Conservation (phyloP, 2,113 vertebrate genomes). For the Saimiri boliviensis region DNA sequence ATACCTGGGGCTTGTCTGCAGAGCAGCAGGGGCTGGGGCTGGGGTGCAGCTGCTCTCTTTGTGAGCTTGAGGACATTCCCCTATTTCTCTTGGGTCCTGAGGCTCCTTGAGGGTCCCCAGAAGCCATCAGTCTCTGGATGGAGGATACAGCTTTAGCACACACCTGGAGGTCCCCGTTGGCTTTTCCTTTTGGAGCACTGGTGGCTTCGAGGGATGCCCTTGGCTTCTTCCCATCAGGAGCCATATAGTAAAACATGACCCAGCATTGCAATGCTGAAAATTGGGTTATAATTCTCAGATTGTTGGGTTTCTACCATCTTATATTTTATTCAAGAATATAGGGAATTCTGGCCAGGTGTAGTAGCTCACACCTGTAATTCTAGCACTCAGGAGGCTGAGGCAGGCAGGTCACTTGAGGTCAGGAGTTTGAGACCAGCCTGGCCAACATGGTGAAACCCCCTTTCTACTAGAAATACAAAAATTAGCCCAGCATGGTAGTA, state of each 20-base stretch:
- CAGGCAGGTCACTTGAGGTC: too few relatives aligned
- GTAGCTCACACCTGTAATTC: too few relatives aligned
- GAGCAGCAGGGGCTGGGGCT: background rate
- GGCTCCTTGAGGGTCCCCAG: background rate
- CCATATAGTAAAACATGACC: background rate
- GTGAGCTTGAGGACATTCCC: background rate
- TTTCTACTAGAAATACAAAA: too few relatives aligned
- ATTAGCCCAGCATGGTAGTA: too few relatives aligned
- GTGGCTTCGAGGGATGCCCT: background rate
- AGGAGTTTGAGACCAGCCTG: too few relatives aligned
- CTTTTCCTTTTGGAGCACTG: background rate
- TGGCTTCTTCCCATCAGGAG: background rate
- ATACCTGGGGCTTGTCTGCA: fast-evolving
- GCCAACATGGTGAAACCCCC: too few relatives aligned
- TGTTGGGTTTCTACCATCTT: background rate
- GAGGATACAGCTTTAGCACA: background rate
- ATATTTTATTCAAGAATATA: slow-evolving; percentile 6
- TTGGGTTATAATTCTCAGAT: background rate
- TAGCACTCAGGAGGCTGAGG: too few relatives aligned
- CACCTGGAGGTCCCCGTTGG: too few relatives aligned
- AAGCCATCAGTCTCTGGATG: background rate
- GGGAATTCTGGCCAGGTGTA: background rate
- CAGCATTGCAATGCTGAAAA: background rate
- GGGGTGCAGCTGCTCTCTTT: background rate
- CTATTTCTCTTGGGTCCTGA: background rate